Evolutionary conservation across 2,797 vertebrate genomes (phyloP).

Genomic region (Podarcis lilfordi): DNA sequence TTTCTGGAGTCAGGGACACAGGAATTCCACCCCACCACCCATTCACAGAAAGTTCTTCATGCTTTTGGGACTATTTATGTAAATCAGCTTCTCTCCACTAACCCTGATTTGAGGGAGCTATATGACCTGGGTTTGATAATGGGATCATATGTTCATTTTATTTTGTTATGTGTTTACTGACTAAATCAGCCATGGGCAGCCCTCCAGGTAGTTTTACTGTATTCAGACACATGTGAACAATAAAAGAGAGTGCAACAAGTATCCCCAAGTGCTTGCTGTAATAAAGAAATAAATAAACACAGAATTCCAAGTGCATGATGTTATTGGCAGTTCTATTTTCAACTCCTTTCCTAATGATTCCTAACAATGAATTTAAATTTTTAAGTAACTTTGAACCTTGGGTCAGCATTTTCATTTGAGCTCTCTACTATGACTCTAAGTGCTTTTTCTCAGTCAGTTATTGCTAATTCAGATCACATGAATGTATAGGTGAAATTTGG

Average conservation of each 20-base stretch:
- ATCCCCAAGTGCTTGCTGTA: neutral
- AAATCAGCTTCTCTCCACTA: neutral
- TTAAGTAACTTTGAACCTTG: too few relatives aligned
- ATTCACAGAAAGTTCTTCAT: neutral
- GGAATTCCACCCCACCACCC: neutral
- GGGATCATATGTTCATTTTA: conserved; percentile 3
- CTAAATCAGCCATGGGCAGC: neutral
- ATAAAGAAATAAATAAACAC: neutral
- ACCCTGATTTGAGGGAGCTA: neutral
- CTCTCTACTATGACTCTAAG: too few relatives aligned
- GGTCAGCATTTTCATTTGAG: too few relatives aligned
- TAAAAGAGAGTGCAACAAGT: neutral
- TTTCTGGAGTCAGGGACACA: neutral
- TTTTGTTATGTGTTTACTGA: neutral
- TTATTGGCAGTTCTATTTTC: too few relatives aligned
- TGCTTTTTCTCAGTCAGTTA: too few relatives aligned
- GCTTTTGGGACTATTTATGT: neutral
- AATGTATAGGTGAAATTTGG: too few relatives aligned
- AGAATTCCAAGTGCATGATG: too few relatives aligned
- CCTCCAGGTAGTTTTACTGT: conserved; percentile 7
- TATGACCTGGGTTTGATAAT: neutral
- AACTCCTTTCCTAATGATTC: too few relatives aligned
- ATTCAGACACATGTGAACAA: conserved; percentile 1
- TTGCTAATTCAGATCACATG: too few relatives aligned
- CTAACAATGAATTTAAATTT: too few relatives aligned